Percentiles rank a stretch among this genome's conserved stretches.
phyloP scores from a whole-genome alignment of 2,888 invertebrate genomes.

The Euphydryas editha region DNA sequence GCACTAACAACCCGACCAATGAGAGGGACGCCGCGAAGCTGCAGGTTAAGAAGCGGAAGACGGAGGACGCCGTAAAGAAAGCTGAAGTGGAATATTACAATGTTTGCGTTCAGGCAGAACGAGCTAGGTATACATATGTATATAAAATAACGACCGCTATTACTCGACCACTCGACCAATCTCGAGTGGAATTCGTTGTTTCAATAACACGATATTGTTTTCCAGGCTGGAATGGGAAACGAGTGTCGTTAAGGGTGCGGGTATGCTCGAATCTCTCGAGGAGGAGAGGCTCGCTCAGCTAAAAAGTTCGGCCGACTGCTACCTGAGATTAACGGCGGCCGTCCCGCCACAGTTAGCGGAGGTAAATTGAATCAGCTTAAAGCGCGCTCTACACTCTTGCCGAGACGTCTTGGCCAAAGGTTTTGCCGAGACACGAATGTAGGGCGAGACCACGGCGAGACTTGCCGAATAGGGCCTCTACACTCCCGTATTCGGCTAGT shows the following conservation, averaged over 20 bases:
- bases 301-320: constrained; percentile 87
- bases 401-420: too few species aligned
- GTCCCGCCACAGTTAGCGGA: constrained; percentile 91
- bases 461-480: too few species aligned
- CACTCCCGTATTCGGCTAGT: too few species aligned
- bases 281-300: constrained; percentile 94
- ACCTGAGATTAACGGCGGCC: constrained; percentile 86
- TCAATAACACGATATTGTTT: neutral
- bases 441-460: too few species aligned
- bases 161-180: neutral
- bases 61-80: constrained; percentile 94
- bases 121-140: constrained; percentile 86
- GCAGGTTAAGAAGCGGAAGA: constrained; percentile 94
- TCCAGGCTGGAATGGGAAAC: constrained; percentile 94
- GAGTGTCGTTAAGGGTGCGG: constrained; percentile 92
- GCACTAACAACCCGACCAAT: constrained; percentile 55
- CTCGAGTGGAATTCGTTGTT: neutral
- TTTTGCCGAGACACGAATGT: too few species aligned
- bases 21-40: constrained; percentile 89
- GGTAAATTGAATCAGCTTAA: constrained; percentile 59
- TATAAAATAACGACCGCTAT: neutral
- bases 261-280: constrained; percentile 93
- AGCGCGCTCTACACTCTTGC: too few species aligned
- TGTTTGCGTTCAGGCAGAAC: constrained; percentile 94
- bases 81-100: constrained; percentile 97